Evolutionary conservation across 1,140 invertebrate species (phyloP), one percentile per base, ranked within the genome.

Genomic region (Acromyrmex charruanus): DNA sequence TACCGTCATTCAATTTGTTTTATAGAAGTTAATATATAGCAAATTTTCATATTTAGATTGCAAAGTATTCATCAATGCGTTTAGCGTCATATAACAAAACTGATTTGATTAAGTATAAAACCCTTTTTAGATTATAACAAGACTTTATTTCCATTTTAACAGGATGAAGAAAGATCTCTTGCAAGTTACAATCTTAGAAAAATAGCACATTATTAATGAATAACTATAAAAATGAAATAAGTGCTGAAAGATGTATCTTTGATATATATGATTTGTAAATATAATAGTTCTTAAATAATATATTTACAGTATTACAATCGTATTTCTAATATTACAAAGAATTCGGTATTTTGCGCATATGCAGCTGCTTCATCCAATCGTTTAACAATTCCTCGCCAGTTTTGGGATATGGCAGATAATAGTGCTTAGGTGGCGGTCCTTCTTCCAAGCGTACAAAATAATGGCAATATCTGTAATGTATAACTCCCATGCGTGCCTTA

Each of bases 401-500:
- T 86, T 96, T 96, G n/a, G 96, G 96, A 84, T 96, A 93, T 39
- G 95, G 96, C 61, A 95, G 96, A 93, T 98, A 97, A 93, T 98
- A 98, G 91, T 98, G 94, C 94, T 96, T 94, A n/a, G 99, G 99
- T 85, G 99, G 99, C 92, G 96, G 96, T 12, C 99, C 99, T 96
- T 99, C 99, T 95, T 99, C 98, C 49, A 99, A 95, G 44, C 97
- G 95, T 0, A 99, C 97, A 96, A 98, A 99, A 94, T 99, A 99
- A 95, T 99, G 97, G 88, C 96, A 96, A 94, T 99, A 97, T 85
- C 96, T 96, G 92, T 99, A 99, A 79, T 97, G 96, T 0, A 99
- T 96, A 84, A 95, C 93, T 25, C 98, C 98, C 58, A 96, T 79
- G 89, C 98, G 95, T 1, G 91, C 95, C 93, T 96, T 96, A 28